Base-by-base conservation (phyloP, 1,140 invertebrate species). In the Antheraea mylitta region DNA sequence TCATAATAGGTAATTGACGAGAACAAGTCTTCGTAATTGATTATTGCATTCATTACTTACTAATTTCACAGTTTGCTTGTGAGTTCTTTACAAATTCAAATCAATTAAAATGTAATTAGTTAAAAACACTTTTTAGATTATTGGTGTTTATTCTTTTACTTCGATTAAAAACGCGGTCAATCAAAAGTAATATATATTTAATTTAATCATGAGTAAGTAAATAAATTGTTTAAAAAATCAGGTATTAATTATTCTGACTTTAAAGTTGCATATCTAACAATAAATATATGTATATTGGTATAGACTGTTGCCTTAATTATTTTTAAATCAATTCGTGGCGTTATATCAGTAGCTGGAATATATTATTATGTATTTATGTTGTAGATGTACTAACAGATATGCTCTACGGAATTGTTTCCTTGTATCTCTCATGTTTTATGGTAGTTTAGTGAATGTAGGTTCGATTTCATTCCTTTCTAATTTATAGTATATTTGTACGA, bases 271-370 rank as follows among this genome's bases (percentile, higher is more conserved):
- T 53, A 53, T 16, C 13, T 53, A 70, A 77, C 75, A 75, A 80
- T 75, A 74, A 53, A 66, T 71, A 72, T 69, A 69, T n/a, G 22
- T 63, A 37, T 64, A 73, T 67, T 74, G 74, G 70, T 70, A 68
- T 72, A 69, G 64, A 78, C 72, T 84, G 80, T 85, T 88, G 86
- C 84, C 86, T 88, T 88, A 84, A 79, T 78, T 74, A 75, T 75
- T 78, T 84, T 83, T 75, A 78, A 74, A 79, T 73, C 71, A 76
- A 65, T 53, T 53, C 45, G 18, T 81, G 71, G 75, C 75, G 79
- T 79, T 77, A 80, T 82, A 78, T 78, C 77, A 78, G 67, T 69
- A 67, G 68, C 69, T 68, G 22, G 72, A 63, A 75, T 76, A 81
- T 80, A 63, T 75, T 76, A 81, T 80, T 85, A 76, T 80, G 77